Base-by-base conservation (phyloP, 2,797 vertebrate genomes). In the Liparis tanakae region DNA sequence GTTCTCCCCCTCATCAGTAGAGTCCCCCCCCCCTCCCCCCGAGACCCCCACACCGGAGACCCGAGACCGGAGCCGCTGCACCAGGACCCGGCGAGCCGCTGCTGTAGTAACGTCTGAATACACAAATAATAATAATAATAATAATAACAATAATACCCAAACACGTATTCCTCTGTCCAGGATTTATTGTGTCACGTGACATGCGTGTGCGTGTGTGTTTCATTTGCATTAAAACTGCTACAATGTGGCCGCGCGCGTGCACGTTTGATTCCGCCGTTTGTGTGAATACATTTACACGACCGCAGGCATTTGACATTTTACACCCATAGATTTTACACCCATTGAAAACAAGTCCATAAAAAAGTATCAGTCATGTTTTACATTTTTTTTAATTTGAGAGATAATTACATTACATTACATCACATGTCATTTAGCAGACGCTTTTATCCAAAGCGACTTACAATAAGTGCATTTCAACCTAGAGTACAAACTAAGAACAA, bases 201-300 rank as follows among this genome's bases (percentile, higher is more conserved):
- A 7, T 7, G 44, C 18, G 44, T 46, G 46, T n/a, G 46, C 20
- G 15, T 18, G 15, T 78, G 73, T 87, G 79, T 84, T 78, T 92
- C 65, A 73, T 92, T 93, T 85, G 75, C 89, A 94, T 93, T 92
- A 92, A 93, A 94, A 88, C 64, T 81, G 91, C 91, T 85, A 39
- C 83, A 78, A 85, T 83, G 82, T 86, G 60, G 80, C 79, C 12
- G 56, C 6, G 67, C 83, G 69, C 5, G 67, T 82, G 66, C 85
- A 64, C 53, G 74, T 87, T 85, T 74, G 20, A 82, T 22, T 77
- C 80, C 25, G 25, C 25, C 25, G 25, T 30, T 2, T 30, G 25
- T 30, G 25, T 30, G 25, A 30, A 30, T 30, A 30, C 25, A 30
- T 30, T 30, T 30, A 57, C 50, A 56, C 4, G 36, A 73, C 12